phyloP scores from a whole-genome alignment of 2,888 invertebrate species.

The Esperia sulphurella region DNA sequence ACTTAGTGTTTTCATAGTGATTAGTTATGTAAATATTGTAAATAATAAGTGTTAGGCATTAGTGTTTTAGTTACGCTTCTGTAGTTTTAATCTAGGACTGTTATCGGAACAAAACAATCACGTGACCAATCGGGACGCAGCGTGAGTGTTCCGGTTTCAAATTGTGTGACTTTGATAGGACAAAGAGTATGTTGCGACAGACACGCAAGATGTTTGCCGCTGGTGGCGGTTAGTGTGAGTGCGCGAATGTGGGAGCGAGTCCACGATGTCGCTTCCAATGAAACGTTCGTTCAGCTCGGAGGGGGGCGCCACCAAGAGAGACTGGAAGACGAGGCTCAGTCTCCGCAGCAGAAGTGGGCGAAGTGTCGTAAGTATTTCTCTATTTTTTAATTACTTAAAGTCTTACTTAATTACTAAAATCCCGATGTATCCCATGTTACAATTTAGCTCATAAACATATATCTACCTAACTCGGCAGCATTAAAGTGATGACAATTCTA shows the following conservation, averaged over 20 bases:
- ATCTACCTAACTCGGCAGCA: too few species aligned
- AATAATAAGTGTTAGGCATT: not conserved
- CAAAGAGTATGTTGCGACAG: conserved; percentile 30
- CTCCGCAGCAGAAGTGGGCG: conserved; percentile 84
- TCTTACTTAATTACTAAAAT: too few species aligned
- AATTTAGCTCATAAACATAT: too few species aligned
- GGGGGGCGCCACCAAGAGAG: conserved; percentile 77
- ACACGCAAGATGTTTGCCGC: conserved; percentile 28
- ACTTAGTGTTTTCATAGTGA: too few species aligned
- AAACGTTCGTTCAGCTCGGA: conserved; percentile 84
- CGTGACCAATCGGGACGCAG: conserved; percentile 5
- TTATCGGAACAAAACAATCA: not conserved
- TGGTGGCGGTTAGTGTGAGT: conserved; percentile 24
- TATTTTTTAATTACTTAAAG: too few species aligned
- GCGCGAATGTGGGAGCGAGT: conserved; percentile 7
- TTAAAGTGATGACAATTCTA: too few species aligned
- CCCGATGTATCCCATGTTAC: too few species aligned
- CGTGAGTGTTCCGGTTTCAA: conserved; percentile 2
- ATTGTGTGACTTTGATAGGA: not conserved
- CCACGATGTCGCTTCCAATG: conserved; percentile 71
- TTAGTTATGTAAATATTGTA: too few species aligned
- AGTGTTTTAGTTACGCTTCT: not conserved
- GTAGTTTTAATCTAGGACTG: not conserved
- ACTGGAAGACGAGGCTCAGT: conserved; percentile 87
- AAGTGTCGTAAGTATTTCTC: conserved; percentile 66